Evolutionary conservation across 2,797 vertebrate genomes (phyloP).

Genomic region (Heteromormyrus szaboi): DNA sequence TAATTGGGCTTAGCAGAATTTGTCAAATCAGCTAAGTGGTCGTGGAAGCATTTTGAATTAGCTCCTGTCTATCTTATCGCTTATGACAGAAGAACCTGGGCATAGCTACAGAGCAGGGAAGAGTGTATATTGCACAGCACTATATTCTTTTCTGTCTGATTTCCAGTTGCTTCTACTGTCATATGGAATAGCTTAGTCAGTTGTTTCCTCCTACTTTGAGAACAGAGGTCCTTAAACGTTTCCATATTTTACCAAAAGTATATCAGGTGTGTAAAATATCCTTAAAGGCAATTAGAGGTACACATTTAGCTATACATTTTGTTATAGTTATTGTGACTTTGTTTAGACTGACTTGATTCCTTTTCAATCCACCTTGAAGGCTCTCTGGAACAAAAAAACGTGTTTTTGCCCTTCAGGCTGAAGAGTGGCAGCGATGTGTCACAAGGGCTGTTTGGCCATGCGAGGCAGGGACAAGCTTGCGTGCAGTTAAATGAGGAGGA

Average conservation of each 20-base stretch:
- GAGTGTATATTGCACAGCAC: neutral
- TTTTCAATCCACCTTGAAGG: neutral
- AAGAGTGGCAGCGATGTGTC: neutral
- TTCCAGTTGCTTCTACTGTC: neutral
- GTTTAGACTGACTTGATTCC: neutral
- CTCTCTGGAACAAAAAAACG: neutral
- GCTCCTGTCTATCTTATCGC: neutral
- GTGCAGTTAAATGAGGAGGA: neutral
- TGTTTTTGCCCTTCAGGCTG: neutral
- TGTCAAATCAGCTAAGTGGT: neutral
- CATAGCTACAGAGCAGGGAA: neutral
- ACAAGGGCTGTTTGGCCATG: neutral
- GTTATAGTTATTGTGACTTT: neutral
- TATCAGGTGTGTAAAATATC: conserved; percentile 13
- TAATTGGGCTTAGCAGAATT: neutral
- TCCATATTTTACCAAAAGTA: neutral
- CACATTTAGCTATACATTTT: neutral
- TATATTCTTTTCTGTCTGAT: neutral
- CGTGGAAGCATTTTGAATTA: neutral
- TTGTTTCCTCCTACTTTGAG: neutral
- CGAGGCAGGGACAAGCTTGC: neutral
- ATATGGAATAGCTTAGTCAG: neutral
- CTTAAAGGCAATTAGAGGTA: neutral
- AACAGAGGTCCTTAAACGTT: neutral
- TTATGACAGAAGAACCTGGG: neutral